Base-by-base conservation (phyloP, 1,140 invertebrate species). In the Tetraneura akinire region DNA sequence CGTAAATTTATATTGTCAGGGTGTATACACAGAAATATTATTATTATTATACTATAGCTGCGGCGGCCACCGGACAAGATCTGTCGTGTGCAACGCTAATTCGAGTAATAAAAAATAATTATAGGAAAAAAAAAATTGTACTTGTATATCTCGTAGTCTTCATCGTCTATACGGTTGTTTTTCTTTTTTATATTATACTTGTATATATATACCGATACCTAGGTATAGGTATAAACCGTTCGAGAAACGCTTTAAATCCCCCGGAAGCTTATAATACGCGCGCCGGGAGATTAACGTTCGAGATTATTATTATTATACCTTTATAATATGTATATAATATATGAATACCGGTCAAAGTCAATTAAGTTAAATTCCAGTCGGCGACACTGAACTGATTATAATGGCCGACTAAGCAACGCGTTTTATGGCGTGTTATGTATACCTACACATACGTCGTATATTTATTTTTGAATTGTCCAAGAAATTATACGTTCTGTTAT, bases 101-200 rank as follows among this genome's bases (percentile, higher is more conserved):
- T 57, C 29, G 73, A 32, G 73, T 76, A 57, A 76, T 76, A 55
- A 76, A 76, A 76, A 76, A 76, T 76, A 76, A 76, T 76, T 76
- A 68, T 18, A 23, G 16, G 5, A 16, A 55, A 76, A 60, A 45
- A 68, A 23, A 45, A 21, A 21, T 21, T 21, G 42, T 68, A 68
- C 64, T 32, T 14, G n/a, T 11, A 1, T 4, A 32, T 18, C 14
- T 29, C 5, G 6, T 18, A 6, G 18, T 18, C 2, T 18, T 32
- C 4, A 1, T 21, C 1, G 14, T 66, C 62, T 45, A 14, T 13
- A 10, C 37, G 64, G 37, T 37, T 37, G 32, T 37, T 8, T n/a
- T 37, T 37, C 32, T 37, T 37, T n/a, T 8, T 37, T 37, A 37
- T 37, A 37, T 4, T 37, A 37, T 37, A 37, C 32, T 8, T 37